Base-by-base conservation (phyloP, 2,113 vertebrate genomes). In the Chelonoidis abingdonii region DNA sequence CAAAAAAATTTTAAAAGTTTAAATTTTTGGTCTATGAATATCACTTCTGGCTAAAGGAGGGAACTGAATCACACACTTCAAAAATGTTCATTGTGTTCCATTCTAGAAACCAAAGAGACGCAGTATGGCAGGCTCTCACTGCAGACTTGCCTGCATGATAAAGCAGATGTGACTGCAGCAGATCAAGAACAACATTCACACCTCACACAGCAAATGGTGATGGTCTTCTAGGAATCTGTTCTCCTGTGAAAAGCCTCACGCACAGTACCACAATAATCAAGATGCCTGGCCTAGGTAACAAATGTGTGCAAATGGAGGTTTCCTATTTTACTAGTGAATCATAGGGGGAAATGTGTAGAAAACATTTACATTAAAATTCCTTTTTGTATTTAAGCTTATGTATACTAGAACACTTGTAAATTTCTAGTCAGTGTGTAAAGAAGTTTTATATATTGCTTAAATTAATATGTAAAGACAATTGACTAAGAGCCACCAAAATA, bases 11-110 rank as follows among this genome's bases (percentile, higher is more conserved):
- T 56, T 25, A 10, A 56, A 56, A 56, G 54, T 92, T 78, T 96
- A 80, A 80, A 89, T 80, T 19, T 86, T 86, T 35, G 16, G 62
- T 53, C 83, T 47, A 86, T 84, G 87, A 87, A 83, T 35, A 84
- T 41, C 88, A 85, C 53, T 88, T 82, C 29, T 80, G 11, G 84
- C 95, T 89, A 87, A 47, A 4, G 19, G 49, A 56, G 12, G 44
- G 92, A 94, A 89, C 25, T 88, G 89, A 94, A 91, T 87, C 87
- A 80, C 94, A 83, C 90, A 65, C 16, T 90, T 92, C 86, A 41
- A 89, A 92, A 89, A 72, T 38, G 35, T 22, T 57, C 44, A 14
- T 87, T 80, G 52, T 0, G 0, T 86, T 49, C 82, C 80, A 27
- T 88, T 88, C 82, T 52, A 1, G 86, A 90, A 88, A 84, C 76